A percentile compares a stretch with the other conserved stretches of the same genome.
Conservation (phyloP, 2,888 invertebrate species). For the Drosophila multiciliata region DNA sequence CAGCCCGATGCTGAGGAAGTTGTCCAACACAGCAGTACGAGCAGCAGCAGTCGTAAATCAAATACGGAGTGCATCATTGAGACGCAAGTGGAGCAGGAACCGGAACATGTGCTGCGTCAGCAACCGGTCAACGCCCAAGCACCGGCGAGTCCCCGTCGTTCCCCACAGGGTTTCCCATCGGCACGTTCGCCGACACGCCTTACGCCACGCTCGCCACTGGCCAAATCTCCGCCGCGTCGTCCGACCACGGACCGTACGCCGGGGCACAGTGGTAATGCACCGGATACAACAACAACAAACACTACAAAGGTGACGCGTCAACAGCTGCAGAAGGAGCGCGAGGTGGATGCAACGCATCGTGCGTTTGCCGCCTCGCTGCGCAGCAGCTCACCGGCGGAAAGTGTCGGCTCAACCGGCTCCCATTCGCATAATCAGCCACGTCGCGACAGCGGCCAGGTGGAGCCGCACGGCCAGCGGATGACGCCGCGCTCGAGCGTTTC, state of each 20-base stretch:
- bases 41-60: slow-evolving; percentile 54
- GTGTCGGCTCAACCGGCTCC: slow-evolving; percentile 69
- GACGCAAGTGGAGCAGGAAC: slow-evolving; percentile 47
- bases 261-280: slow-evolving; percentile 11
- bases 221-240: slow-evolving; percentile 53
- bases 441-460: slow-evolving; percentile 85
- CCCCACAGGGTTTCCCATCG: slow-evolving; percentile 72
- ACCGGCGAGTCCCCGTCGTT: slow-evolving; percentile 45
- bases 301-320: slow-evolving; percentile 61
- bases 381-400: slow-evolving; percentile 88
- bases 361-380: slow-evolving; percentile 91
- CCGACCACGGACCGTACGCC: slow-evolving; percentile 23
- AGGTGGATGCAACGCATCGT: slow-evolving; percentile 89
- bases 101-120: slow-evolving; percentile 26
- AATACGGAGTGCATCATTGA: slow-evolving; percentile 72
- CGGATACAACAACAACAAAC: slow-evolving; percentile 52
- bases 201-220: slow-evolving; percentile 41
- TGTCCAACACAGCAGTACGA: slow-evolving; percentile 17
- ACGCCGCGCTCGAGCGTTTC: slow-evolving; percentile 82
- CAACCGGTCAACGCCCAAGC: slow-evolving; percentile 34
- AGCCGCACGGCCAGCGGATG: slow-evolving; percentile 51
- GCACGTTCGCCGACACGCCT: slow-evolving; percentile 51
- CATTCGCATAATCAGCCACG: slow-evolving; percentile 71
- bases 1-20: slow-evolving; percentile 60
- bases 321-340: slow-evolving; percentile 80